Evolutionary conservation across 2,113 vertebrate genomes (phyloP).

Genomic region (Laticauda laticaudata): DNA sequence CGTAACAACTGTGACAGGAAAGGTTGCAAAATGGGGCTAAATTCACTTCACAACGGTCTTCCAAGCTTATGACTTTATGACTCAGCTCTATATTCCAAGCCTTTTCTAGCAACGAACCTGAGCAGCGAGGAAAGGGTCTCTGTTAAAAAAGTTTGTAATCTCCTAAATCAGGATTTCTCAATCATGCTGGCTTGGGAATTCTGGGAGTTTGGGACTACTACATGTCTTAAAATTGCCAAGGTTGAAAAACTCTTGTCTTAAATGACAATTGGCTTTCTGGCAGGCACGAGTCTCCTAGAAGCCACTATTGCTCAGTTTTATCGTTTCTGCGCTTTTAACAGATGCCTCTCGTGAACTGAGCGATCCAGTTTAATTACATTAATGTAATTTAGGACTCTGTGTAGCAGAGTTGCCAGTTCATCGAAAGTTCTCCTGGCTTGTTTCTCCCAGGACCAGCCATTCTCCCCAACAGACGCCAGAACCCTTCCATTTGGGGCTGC

Average conservation of each 20-base stretch:
- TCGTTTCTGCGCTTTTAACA: conserved; percentile 9
- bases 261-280: conserved; percentile 1
- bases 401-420: conserved; percentile 24
- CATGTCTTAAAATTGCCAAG: not conserved
- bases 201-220: not conserved
- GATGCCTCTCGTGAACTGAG: conserved; percentile 10
- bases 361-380: conserved; percentile 31
- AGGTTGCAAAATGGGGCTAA: too few relatives aligned
- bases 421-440: conserved; percentile 13
- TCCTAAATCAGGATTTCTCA: not conserved
- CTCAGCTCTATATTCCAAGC: too few relatives aligned
- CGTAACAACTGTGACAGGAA: too few relatives aligned
- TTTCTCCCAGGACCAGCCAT: not conserved
- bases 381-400: conserved; percentile 8
- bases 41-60: too few relatives aligned
- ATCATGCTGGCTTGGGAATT: not conserved
- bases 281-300: not conserved
- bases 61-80: too few relatives aligned
- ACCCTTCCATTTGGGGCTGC: not conserved
- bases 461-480: not conserved
- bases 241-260: not conserved
- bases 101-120: not conserved
- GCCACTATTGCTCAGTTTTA: not conserved
- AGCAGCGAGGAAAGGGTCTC: not conserved
- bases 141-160: not conserved